Conservation (phyloP, 1,140 invertebrate species). For the Bombus superbus region DNA sequence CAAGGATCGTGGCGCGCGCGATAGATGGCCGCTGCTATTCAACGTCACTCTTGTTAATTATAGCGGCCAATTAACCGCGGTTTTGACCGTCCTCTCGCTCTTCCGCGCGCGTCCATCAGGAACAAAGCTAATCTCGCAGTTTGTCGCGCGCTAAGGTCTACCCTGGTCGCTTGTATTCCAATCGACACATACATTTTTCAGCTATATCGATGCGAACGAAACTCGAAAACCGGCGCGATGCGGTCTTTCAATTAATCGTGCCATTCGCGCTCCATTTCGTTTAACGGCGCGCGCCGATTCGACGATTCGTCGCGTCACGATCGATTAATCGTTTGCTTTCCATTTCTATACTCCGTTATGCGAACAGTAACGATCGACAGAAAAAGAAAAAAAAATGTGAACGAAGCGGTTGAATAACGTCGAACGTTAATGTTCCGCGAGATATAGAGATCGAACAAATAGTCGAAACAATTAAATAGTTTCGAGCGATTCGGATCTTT, state of each 20-base stretch:
- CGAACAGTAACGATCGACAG: background rate
- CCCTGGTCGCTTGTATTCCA: background rate
- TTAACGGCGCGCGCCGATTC: background rate
- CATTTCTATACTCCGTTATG: background rate
- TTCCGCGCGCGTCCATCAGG: constrained; percentile 32
- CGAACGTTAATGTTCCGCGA: background rate
- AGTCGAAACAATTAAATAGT: background rate
- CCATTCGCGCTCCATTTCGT: background rate
- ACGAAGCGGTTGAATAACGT: background rate
- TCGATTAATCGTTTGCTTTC: constrained; percentile 4
- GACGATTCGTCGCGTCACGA: background rate
- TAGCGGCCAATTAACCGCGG: constrained; percentile 75
- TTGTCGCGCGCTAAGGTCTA: constrained; percentile 16
- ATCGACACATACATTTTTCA: background rate
- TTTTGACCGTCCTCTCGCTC: constrained; percentile 21
- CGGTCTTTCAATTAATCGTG: background rate
- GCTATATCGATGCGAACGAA: background rate
- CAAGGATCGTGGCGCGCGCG: constrained; percentile 40
- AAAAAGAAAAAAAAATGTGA: background rate
- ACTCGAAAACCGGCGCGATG: background rate
- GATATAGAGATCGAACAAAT: background rate
- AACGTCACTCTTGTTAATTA: constrained; percentile 74
- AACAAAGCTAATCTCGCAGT: background rate
- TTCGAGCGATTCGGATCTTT: background rate
- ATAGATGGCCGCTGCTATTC: constrained; percentile 57